A percentile compares a stretch with the other conserved stretches of the same genome.
phyloP scores from a whole-genome alignment of 1,140 invertebrate genomes.

The Xylocopa sonorina region DNA sequence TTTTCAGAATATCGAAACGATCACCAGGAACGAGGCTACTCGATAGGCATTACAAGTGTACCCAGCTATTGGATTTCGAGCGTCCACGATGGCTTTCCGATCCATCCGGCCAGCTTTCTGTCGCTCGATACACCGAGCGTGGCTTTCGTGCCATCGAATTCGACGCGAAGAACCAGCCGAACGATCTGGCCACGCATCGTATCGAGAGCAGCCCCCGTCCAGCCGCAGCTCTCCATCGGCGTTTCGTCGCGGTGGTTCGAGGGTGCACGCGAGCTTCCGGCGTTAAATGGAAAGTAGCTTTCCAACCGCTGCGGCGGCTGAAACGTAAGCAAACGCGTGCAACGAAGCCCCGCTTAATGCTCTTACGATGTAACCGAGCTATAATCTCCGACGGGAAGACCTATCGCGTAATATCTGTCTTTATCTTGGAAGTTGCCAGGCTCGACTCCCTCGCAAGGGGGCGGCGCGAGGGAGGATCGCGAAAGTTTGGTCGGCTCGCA shows the following conservation, averaged over 20 bases:
- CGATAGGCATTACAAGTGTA: conserved; percentile 10
- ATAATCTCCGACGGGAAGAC: conserved; percentile 75
- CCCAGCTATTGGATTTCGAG: conserved; percentile 20
- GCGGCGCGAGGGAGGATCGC: background rate
- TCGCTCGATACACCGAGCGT: too few relatives aligned
- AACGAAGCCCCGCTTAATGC: conserved; percentile 71
- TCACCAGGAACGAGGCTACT: background rate
- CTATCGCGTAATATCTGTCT: conserved; percentile 66
- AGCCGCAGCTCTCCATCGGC: too few relatives aligned
- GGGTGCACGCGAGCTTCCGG: too few relatives aligned
- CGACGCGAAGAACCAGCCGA: background rate
- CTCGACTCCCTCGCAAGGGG: conserved; percentile 12
- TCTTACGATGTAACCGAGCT: conserved; percentile 73
- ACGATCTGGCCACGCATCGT: too few relatives aligned
- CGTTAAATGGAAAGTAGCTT: too few relatives aligned
- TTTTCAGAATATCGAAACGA: background rate
- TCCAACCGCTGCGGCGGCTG: background rate
- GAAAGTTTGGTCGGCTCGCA: background rate
- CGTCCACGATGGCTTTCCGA: background rate
- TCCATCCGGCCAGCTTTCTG: background rate
- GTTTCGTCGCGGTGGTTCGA: too few relatives aligned
- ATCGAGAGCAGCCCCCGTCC: too few relatives aligned
- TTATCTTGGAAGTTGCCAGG: conserved; percentile 69
- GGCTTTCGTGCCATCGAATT: conserved; percentile 2
- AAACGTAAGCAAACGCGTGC: conserved; percentile 11